These are phyloP conservation scores for Dinocampus coccinellae DNA, from an alignment of 2,888 invertebrate genomes.

Conservation along the genomic window DNA sequence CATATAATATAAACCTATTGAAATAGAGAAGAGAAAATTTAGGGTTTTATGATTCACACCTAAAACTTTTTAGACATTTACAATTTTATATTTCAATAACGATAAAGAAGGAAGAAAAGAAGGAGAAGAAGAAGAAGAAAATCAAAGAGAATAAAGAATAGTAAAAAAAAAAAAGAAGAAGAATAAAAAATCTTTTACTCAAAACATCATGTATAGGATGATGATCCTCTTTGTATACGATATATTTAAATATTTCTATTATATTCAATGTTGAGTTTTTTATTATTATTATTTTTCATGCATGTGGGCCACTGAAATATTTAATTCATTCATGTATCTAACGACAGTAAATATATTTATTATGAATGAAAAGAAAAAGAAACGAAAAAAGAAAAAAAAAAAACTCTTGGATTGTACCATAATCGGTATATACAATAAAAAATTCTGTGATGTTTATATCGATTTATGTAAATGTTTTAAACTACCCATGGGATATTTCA, in stretches of 20 bases:
- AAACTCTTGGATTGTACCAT: too few relatives aligned
- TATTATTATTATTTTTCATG: conserved; percentile 16
- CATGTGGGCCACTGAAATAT: not conserved
- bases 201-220: conserved; percentile 3
- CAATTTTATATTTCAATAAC: not conserved
- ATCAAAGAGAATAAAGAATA: too few relatives aligned
- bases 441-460: too few relatives aligned
- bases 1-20: not conserved
- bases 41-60: conserved; percentile 30
- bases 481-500: too few relatives aligned
- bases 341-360: conserved; percentile 4
- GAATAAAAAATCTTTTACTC: not conserved
- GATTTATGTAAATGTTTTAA: too few relatives aligned
- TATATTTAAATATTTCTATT: not conserved
- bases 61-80: not conserved
- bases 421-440: too few relatives aligned
- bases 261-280: not conserved
- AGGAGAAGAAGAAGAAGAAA: too few relatives aligned
- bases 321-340: not conserved
- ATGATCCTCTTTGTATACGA: conserved; percentile 5
- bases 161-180: too few relatives aligned
- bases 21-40: not conserved
- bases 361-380: conserved; percentile 1
- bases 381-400: too few relatives aligned
- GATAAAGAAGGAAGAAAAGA: too few relatives aligned